Evolutionary conservation across 2,113 vertebrate genomes (phyloP).

Genomic region (Cygnus atratus): DNA sequence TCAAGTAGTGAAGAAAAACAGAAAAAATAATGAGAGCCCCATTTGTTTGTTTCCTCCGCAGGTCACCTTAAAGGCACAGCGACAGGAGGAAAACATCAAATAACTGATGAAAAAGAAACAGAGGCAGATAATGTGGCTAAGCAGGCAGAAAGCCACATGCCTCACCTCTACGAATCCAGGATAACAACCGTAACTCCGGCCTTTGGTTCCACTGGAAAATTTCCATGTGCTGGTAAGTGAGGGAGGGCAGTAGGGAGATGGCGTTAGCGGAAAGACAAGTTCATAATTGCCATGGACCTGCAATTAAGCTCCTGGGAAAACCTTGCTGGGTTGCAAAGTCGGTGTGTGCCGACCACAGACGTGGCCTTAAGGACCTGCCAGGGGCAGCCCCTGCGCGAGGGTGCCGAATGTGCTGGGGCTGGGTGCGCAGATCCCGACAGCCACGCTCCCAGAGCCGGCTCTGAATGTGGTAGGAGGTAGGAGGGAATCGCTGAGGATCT

Average conservation of each 20-base stretch:
- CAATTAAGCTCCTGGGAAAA: not conserved
- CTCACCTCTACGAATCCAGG: not conserved
- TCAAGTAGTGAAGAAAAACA: not conserved
- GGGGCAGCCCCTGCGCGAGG: too few species aligned
- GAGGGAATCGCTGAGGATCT: not conserved
- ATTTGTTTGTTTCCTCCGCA: not conserved
- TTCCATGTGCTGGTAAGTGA: rapidly evolving
- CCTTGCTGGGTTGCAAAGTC: not conserved
- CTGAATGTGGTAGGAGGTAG: not conserved
- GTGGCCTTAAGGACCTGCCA: too few species aligned
- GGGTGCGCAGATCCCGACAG: too few species aligned
- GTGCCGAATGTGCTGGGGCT: too few species aligned
- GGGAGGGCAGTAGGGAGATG: not conserved
- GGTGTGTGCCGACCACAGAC: not conserved
- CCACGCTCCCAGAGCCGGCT: too few species aligned
- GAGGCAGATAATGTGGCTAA: not conserved
- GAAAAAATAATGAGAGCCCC: not conserved
- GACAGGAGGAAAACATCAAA: not conserved
- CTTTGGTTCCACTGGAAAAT: rapidly evolving
- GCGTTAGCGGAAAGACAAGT: not conserved
- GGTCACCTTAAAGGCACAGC: not conserved
- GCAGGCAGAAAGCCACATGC: not conserved
- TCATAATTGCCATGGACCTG: not conserved
- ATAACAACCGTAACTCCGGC: rapidly evolving
- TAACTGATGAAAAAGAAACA: not conserved